Base-by-base conservation (phyloP, 2,113 vertebrate genomes). In the Calidris pygmaea region DNA sequence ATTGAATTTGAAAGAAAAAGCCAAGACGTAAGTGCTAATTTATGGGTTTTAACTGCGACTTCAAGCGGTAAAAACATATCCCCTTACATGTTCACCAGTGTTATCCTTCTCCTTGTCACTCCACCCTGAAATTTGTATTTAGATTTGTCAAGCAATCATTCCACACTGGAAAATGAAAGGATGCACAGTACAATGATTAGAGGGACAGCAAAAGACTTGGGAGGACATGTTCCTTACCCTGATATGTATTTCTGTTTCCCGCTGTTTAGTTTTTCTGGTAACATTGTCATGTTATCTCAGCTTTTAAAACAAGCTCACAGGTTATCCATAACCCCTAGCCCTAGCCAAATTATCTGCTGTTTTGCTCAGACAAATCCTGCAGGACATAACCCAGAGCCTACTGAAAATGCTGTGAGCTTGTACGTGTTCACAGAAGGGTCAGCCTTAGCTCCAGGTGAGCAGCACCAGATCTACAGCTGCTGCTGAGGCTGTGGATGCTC, bases 361-460 rank as follows among this genome's bases (percentile, higher is more conserved):
- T 14, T 18, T 37, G 12, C 19, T 50, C 19, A 67, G 17, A 26
- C 1, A 5, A 84, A 81, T 30, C 4, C 52, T 74, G 19, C 10
- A 65, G n/a, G 26, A 41, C 17, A 13, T 13, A 32, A 53, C 4
- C 5, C 3, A 0, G 9, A 76, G 22, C 9, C 24, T 3, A 1
- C 10, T 48, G 47, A 9, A 21, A 56, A 9, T 1, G 5, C 6
- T 19, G 12, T 34, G 66, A 67, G 24, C 63, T 65, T 50, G 3
- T 14, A 9, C 62, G 47, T 16, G 5, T 67, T 41, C 19, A 47
- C 18, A 53, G 34, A 58, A 50, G 14, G 7, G 8, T 66, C 26
- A 68, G 35, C 18, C 45, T 81, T 30, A 66, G 20, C 8, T 12
- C 6, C 19, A 20, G 5, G 5, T 21, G 48, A 76, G 12, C 32